Base-by-base conservation (phyloP, 2,113 vertebrate genomes). In the Solea solea region DNA sequence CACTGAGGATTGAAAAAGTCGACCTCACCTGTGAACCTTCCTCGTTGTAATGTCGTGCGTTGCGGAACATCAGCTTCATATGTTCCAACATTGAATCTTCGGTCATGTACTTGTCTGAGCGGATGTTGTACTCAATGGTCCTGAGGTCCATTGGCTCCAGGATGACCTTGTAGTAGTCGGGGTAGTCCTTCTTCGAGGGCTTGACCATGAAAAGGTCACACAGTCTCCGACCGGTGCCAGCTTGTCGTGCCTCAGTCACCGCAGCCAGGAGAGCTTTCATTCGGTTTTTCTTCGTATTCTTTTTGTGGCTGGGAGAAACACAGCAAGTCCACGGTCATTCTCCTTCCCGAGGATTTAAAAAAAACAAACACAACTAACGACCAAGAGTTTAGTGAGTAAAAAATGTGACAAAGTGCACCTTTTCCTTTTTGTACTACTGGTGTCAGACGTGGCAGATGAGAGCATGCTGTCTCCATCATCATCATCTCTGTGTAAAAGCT, bases 81-180 rank as follows among this genome's bases (percentile, higher is more conserved):
- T 98, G 96, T 61, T 98, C 97, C 59, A 97, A 92, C 96, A 99
- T 96, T 44, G 92, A 86, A 44, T 99, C 97, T 64, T 98, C 97
- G 0, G 91, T 96, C 49, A 79, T 41, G 7, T 99, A 99, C 86
- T 97, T 97, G 82, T 99, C 97, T 5, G 95, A 95, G 57, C 98
- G 97, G 83, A 99, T 97, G 90, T 97, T 99, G 91, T 97, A 94
- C 49, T 99, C 98, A 40, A 99, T 95, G 84, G 95, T 98, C 90
- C 96, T 96, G 88, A 99, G 90, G 91, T 99, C 98, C 96, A 99
- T 95, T 16, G 98, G 98, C 74, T 99, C 98, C 90, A 98, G 90
- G 81, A 99, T 99, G 69, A 99, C 96, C 92, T 99, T 99, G 82
- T 99, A 99, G 80, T 99, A 99, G 89, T 99, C 97, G 13, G 98